Evolutionary conservation across 2,888 invertebrate genomes (phyloP).

Genomic region (Drosophila pseudotalamancana): DNA sequence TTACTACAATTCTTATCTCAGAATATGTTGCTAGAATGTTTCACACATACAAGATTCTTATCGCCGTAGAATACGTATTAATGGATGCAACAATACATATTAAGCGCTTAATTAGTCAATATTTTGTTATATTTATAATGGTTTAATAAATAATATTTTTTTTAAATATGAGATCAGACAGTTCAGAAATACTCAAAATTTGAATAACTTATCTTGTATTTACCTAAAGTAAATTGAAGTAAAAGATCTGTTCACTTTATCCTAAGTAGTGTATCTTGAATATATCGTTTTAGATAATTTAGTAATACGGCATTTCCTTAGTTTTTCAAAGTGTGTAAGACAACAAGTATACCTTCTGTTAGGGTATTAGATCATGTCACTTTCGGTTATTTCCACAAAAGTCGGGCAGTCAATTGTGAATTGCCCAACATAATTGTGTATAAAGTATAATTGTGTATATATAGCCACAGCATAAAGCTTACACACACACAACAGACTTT

Average conservation of each 20-base stretch:
- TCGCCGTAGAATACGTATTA: not conserved
- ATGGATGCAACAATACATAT: not conserved
- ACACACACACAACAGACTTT: slow-evolving; percentile 24
- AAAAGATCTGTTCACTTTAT: no score
- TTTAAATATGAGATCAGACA: no score
- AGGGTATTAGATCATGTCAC: slow-evolving; percentile 1
- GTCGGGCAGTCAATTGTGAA: slow-evolving; percentile 11
- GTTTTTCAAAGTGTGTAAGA: no score
- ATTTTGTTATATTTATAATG: not conserved
- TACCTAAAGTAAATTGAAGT: no score
- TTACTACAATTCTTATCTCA: slow-evolving; percentile 33
- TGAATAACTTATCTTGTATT: no score
- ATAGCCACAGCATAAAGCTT: slow-evolving; percentile 20
- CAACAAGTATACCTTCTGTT: not conserved
- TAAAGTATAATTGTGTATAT: slow-evolving; percentile 33
- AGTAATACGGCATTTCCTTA: no score
- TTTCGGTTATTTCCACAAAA: slow-evolving; percentile 20
- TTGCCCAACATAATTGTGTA: slow-evolving; percentile 37
- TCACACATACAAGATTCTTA: not conserved
- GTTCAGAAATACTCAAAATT: no score
- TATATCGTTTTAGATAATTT: no score
- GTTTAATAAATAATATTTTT: not conserved
- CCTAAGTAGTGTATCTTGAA: no score
- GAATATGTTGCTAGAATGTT: not conserved
- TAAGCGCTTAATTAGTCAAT: not conserved